Base-by-base conservation (phyloP, 2,797 vertebrate genomes). In the Ctenochaetus hawaiiensis region DNA sequence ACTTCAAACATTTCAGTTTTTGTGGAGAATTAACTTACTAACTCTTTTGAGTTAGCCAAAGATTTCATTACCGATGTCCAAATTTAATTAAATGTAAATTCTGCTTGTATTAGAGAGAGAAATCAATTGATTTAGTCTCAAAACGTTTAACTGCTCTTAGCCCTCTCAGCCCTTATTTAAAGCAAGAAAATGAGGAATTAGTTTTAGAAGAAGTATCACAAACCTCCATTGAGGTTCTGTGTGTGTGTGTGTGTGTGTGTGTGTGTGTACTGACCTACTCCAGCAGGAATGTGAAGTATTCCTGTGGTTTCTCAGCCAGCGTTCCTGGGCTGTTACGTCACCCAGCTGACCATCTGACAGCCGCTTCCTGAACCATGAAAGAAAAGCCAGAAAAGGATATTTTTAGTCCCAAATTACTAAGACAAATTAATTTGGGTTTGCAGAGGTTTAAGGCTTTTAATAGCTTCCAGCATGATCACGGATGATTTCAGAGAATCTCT, bases 221-320 rank as follows among this genome's bases (percentile, higher is more conserved):
- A 43, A 58, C 47, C 39, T 52, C 8, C 20, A 30, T 6, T 54
- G 43, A 34, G 26, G 26, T 26, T 26, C 26, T 26, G 26, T 26
- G 26, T 26, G 26, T 26, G 26, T 26, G 26, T 26, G 26, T 26
- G 26, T 26, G 26, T 26, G 26, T 26, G 26, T 52, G 53, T 59
- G 26, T 23, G 18, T 58, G 34, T 20, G 20, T 3, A 47, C 47
- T 89, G 77, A 89, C 77, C 67, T 89, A 86, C 83, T 78, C 22
- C 66, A 37, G 71, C 70, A 81, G 87, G 85, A 88, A 92, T 92
- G 87, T 69, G 20, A 82, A 65, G 73, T 81, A 90, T 91, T 84
- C 52, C 41, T 39, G 74, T 34, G 67, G 60, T 80, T 87, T 86
- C 44, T 76, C 22, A 12, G 47, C 60, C 54, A 6, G 45, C 76